Conservation (phyloP, 2,888 invertebrate genomes). For the Podabrus alpinus region DNA sequence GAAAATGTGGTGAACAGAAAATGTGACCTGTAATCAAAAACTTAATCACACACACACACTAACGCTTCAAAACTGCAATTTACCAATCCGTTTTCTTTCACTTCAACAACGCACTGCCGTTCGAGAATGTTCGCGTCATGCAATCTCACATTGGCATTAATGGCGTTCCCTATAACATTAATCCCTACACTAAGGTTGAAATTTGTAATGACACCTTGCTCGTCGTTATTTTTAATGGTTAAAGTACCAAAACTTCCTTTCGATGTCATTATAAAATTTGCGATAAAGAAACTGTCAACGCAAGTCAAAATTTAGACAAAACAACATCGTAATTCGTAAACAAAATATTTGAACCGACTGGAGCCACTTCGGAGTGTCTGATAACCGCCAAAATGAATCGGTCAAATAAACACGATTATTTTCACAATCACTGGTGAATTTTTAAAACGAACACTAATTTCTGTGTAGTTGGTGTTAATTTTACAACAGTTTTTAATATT, state of each 20-base stretch:
- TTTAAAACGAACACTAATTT: neutral
- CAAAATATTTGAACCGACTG: neutral
- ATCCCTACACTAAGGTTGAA: neutral
- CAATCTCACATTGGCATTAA: neutral
- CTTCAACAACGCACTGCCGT: neutral
- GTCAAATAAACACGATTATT: neutral
- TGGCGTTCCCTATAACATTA: neutral
- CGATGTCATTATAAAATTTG: neutral
- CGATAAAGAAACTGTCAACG: neutral
- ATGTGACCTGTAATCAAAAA: neutral
- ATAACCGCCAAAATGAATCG: neutral
- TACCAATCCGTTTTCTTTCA: slow-evolving; percentile 8
- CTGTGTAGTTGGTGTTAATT: neutral
- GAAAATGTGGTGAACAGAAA: neutral
- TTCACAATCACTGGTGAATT: neutral
- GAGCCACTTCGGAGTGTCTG: neutral
- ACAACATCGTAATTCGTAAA: neutral
- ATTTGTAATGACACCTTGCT: neutral
- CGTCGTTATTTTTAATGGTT: neutral
- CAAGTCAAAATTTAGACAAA: neutral
- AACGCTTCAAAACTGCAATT: neutral
- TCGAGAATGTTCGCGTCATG: neutral
- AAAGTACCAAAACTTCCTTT: neutral
- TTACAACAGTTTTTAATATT: neutral
- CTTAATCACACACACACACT: neutral